These are phyloP conservation scores for Homalodisca vitripennis DNA, from an alignment of 1,140 invertebrate species.

Conservation along the genomic window DNA sequence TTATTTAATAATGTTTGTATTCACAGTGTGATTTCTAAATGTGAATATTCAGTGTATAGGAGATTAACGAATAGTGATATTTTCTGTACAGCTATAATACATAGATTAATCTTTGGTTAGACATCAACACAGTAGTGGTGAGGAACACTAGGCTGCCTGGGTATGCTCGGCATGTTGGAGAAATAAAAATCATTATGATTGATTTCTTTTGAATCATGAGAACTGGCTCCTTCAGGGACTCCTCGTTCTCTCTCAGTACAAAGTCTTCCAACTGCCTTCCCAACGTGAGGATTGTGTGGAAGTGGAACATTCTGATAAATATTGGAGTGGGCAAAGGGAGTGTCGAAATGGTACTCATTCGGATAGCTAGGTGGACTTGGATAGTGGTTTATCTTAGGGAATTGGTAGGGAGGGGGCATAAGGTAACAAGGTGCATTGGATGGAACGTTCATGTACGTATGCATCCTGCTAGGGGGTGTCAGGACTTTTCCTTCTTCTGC, in stretches of 20 bases:
- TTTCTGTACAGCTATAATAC: not conserved
- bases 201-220: constrained; percentile 37
- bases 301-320: constrained; percentile 16
- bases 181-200: not conserved
- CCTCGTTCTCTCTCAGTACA: constrained; percentile 39
- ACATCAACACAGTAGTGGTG: constrained; percentile 23
- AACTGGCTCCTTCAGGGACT: constrained; percentile 48
- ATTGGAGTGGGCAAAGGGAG: not conserved
- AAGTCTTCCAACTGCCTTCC: not conserved
- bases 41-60: too few relatives aligned
- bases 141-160: not conserved
- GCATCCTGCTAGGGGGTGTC: constrained; percentile 17
- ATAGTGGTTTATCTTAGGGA: constrained; percentile 41
- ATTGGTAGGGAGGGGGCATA: constrained; percentile 48
- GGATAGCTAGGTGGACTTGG: constrained; percentile 35
- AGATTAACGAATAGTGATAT: not conserved
- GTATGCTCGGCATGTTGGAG: not conserved
- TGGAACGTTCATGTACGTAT: constrained; percentile 15
- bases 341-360: not conserved
- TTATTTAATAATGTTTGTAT: too few relatives aligned
- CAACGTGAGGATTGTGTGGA: not conserved
- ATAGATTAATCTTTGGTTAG: constrained; percentile 21
- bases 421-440: constrained; percentile 38
- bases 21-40: too few relatives aligned
- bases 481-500: constrained; percentile 44